A percentile compares a stretch with the other conserved stretches of the same genome.
Evolutionary conservation across 2,113 vertebrate species (phyloP).

Genomic region (Atherinomorus stipes): DNA sequence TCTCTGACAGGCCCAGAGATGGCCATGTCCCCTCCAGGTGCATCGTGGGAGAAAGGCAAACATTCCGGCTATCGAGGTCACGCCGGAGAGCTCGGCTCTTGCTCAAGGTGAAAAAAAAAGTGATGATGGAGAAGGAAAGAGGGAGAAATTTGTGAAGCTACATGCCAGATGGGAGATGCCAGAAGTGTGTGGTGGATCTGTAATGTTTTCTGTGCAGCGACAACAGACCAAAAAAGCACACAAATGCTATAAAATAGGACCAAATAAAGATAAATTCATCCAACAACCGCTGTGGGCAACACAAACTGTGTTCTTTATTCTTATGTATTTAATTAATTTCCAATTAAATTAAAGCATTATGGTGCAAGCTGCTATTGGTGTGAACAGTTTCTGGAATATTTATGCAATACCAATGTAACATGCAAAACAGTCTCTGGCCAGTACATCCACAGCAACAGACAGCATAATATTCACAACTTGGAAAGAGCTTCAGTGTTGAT

Average conservation of each 20-base stretch:
- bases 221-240: slow-evolving; percentile 35
- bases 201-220: slow-evolving; percentile 31
- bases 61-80: slow-evolving; percentile 77
- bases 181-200: slow-evolving; percentile 42
- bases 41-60: slow-evolving; percentile 79
- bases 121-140: slow-evolving; percentile 16
- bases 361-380: slow-evolving; percentile 62
- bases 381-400: slow-evolving; percentile 68
- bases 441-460: slow-evolving; percentile 74
- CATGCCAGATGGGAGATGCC: slow-evolving; percentile 52
- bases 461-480: slow-evolving; percentile 66
- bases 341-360: slow-evolving; percentile 71
- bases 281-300: slow-evolving; percentile 55
- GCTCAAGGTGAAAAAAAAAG: slow-evolving; percentile 65
- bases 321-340: slow-evolving; percentile 77
- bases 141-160: slow-evolving; percentile 45
- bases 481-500: slow-evolving; percentile 67
- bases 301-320: slow-evolving; percentile 17
- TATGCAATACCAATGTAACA: slow-evolving; percentile 68
- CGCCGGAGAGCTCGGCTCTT: slow-evolving; percentile 44
- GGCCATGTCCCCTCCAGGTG: slow-evolving; percentile 79
- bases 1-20: slow-evolving; percentile 79
- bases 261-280: slow-evolving; percentile 58
- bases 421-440: slow-evolving; percentile 71
- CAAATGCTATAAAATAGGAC: slow-evolving; percentile 20